Base-by-base conservation (phyloP, 2,888 invertebrate species). In the Branchipolynoe longqiensis region DNA sequence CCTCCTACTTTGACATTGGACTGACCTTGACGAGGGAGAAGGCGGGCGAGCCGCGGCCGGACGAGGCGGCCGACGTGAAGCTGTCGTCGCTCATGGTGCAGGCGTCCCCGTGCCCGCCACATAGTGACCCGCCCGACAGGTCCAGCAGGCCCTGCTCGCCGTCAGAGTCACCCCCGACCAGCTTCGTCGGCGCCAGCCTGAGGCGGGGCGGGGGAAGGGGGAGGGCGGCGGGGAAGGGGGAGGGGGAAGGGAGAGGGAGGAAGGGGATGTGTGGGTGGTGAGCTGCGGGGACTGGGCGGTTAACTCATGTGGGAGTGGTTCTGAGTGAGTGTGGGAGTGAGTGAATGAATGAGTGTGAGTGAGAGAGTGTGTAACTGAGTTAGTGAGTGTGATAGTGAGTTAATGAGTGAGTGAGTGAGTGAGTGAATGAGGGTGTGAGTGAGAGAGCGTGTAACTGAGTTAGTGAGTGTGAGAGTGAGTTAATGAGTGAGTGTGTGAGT, bases 11-110 rank as follows among this genome's bases (percentile, higher is more conserved):
- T 62, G 62, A 62, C 28, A 6, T 62, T 62, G 25, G n/a, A 8
- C 69, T 73, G 38, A 78, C 78, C 78, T 78, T 78, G 54, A 78
- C 78, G 41, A 78, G 78, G 22, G 78, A 78, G 54, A 78, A 78
- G 41, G 48, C 48, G 41, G 78, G 78, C 4, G 78, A 48, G 1
- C 48, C 41, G 4, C 41, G 48, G 28, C 54, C 78, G 6, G 25
- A 33, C 48, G 28, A 28, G 78, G 31, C 33, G 78, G 48, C 54
- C 4, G 78, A 78, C 28, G 78, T 78, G 54, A 48, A 78, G 78
- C 78, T 78, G 22, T 78, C 78, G 54, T 78, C 48, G 48, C 78
- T 78, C 78, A 78, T 78, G 31, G 41, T 78, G 78, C 48, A 33
- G 62, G 25, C n/a, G 28, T 73, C 12, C 28, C 31, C n/a, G 28